phyloP scores from a whole-genome alignment of 2,113 vertebrate species.

The Malurus alboscapulatus region DNA sequence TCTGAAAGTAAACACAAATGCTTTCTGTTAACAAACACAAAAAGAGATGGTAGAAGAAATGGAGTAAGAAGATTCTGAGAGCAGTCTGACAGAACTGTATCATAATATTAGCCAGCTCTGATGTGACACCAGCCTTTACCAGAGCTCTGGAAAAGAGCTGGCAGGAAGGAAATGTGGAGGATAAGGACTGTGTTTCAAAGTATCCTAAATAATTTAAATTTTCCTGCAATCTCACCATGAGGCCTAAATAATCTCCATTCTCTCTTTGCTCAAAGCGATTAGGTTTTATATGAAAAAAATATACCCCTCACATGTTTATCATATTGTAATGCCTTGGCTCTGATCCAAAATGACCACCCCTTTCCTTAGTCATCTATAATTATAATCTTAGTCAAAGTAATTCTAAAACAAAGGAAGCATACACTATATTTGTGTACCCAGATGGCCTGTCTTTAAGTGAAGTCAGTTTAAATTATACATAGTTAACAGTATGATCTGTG shows the following conservation, averaged over 20 bases:
- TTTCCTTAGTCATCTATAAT: background rate
- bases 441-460: background rate
- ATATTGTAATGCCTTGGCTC: background rate
- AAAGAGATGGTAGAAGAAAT: background rate
- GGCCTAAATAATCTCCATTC: background rate
- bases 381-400: background rate
- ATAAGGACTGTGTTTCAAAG: background rate
- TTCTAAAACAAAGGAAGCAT: background rate
- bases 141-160: background rate
- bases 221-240: accelerated
- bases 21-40: background rate
- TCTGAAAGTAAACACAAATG: background rate
- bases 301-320: background rate
- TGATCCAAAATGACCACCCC: background rate
- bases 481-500: background rate
- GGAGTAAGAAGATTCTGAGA: background rate
- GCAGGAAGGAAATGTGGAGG: background rate
- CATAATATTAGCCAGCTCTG: background rate
- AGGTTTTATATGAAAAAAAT: background rate
- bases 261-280: background rate
- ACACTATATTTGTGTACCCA: background rate
- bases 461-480: background rate
- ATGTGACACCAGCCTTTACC: background rate
- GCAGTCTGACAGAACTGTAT: background rate
- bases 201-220: background rate